Evolutionary conservation across 2,888 invertebrate genomes (phyloP), one percentile per base, ranked within the genome.

Genomic region (Neoaliturus tenellus): DNA sequence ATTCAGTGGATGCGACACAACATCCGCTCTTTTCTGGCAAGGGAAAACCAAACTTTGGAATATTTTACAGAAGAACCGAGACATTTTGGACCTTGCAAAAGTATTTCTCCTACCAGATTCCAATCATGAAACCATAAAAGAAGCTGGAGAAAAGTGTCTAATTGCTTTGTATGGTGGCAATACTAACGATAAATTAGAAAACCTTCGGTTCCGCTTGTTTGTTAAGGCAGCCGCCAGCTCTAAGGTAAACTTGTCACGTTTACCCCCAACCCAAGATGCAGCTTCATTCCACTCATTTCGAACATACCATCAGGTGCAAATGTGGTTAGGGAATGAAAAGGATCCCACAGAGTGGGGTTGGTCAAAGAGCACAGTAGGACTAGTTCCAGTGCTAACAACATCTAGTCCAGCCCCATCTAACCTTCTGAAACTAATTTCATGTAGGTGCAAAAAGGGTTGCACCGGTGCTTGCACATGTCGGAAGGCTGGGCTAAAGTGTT

Each of bases 11-110:
- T 85, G 85, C 62, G 85, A 86, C 55, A 86, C 84, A 23, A 84
- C 84, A 35, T 88, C 87, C 35, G 85, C 86, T 41, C 81, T 87
- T 31, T 83, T 86, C 85, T 58, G 84, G 23, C 20, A 23, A 23
- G 55, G 55, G 23, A 55, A 55, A 23, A 55, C 20, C 69, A 83
- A 80, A 62, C 80, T 80, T 41, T 4, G 58, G 20, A 58, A 83
- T 17, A 35, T 33, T 2, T 83, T 80, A 28, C 44, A 23, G 10
- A 83, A 55, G n/a, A 80, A 80, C 80, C 80, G 44, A n/a, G n/a
- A 20, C 28, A 58, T 83, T 41, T 80, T 58, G 17, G 80, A 80
- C 10, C 17, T 83, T 31, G 20, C 14, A 25, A 31, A 28, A 44
- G 62, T 80, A 23, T 83, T 83, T 62, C 55, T 58, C 20, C 23